Conservation (phyloP, 2,113 vertebrate species). For the Promerops cafer region DNA sequence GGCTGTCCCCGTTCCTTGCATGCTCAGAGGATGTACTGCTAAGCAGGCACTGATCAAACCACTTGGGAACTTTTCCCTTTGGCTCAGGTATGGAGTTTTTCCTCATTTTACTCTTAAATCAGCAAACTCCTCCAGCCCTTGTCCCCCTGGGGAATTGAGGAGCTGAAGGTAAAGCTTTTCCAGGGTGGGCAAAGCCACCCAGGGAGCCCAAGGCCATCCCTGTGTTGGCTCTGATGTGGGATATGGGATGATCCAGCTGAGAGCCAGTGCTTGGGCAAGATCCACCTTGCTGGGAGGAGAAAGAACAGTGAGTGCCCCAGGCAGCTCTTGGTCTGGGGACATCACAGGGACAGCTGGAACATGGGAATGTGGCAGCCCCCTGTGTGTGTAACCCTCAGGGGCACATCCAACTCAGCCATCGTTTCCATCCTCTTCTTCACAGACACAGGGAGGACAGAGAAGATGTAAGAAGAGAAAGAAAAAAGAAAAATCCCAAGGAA, state of each 20-base stretch:
- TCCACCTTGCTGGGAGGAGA: background rate
- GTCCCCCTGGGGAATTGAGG: fast-evolving
- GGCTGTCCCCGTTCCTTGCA: background rate
- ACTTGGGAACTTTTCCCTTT: background rate
- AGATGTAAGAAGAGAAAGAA: background rate
- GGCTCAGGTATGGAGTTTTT: background rate
- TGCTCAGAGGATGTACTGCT: fast-evolving
- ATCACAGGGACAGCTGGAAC: background rate
- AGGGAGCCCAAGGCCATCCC: background rate
- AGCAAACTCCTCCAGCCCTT: background rate
- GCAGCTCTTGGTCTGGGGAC: background rate
- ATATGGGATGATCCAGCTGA: fast-evolving
- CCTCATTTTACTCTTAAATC: background rate
- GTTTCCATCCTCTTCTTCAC: background rate
- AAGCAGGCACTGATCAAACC: background rate
- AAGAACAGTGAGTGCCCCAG: background rate
- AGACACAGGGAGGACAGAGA: background rate
- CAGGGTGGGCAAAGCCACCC: background rate
- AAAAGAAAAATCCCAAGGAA: background rate
- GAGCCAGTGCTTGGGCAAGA: fast-evolving
- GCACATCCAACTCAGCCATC: background rate
- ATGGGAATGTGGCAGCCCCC: fast-evolving
- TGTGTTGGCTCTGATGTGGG: background rate
- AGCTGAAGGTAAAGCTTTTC: background rate
- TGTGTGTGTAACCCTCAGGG: background rate